Evolutionary conservation across 2,113 vertebrate genomes (phyloP).

Genomic region (Gopherus flavomarginatus): DNA sequence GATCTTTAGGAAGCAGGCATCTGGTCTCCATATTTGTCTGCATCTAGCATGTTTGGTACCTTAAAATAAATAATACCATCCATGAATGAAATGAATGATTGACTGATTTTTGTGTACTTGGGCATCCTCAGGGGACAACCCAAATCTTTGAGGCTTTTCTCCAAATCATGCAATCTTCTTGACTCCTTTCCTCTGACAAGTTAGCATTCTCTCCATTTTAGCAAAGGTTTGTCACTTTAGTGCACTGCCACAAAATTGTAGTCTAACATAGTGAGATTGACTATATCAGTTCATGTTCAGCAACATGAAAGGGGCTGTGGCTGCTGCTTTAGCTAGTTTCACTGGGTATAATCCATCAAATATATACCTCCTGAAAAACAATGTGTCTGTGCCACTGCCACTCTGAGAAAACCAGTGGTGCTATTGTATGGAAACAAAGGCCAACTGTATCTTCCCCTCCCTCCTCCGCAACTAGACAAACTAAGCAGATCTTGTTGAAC

Average conservation of each 20-base stretch:
- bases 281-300: accelerated
- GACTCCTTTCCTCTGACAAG: neutral
- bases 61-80: conserved; percentile 9
- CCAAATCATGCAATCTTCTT: neutral
- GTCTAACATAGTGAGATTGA: accelerated
- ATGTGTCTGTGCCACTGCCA: neutral
- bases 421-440: neutral
- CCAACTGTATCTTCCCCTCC: neutral
- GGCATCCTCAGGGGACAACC: neutral
- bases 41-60: accelerated
- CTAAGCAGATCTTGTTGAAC: neutral
- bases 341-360: neutral
- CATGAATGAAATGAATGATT: neutral
- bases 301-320: too few relatives aligned
- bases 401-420: accelerated
- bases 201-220: accelerated
- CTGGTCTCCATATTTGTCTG: accelerated
- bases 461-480: neutral
- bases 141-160: neutral
- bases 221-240: accelerated
- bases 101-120: neutral
- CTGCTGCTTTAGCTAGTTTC: neutral
- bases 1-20: accelerated
- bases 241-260: accelerated
- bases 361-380: neutral